These are phyloP conservation scores for Hybognathus amarus DNA, from an alignment of 2,797 vertebrate genomes.

Conservation along the genomic window DNA sequence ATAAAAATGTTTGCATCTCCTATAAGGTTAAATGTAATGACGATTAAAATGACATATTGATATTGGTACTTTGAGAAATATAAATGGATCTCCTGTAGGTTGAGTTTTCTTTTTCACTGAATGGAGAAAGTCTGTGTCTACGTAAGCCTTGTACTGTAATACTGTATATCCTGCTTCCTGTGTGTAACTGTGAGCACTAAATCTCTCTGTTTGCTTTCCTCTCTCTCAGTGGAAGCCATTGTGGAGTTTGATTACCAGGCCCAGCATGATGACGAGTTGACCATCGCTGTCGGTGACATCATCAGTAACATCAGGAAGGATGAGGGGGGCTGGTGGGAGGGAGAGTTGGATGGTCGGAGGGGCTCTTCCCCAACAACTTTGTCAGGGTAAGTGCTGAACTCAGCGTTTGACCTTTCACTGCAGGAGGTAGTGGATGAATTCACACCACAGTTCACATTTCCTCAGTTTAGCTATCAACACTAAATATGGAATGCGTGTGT, in stretches of 20 bases:
- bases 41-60: not conserved
- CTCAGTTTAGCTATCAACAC: conserved; percentile 6
- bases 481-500: conserved; percentile 30
- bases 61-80: not conserved
- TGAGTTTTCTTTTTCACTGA: not conserved
- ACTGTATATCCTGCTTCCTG: conserved; percentile 19
- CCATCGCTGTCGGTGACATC: conserved; percentile 93
- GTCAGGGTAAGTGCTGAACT: conserved; percentile 90
- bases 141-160: not conserved
- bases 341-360: conserved; percentile 94
- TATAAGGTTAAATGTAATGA: not conserved
- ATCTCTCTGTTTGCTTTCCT: conserved; percentile 19
- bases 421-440: not conserved
- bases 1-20: not conserved
- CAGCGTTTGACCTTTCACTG: conserved; percentile 17
- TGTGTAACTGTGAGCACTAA: conserved; percentile 8
- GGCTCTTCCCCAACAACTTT: conserved; percentile 99
- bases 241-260: conserved; percentile 99
- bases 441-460: not conserved
- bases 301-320: conserved; percentile 96
- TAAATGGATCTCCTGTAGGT: not conserved
- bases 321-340: conserved; percentile 99
- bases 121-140: not conserved
- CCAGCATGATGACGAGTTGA: conserved; percentile 99
- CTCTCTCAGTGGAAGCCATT: conserved; percentile 90